Conservation (phyloP, 2,888 invertebrate species). For the Acronicta aceris region DNA sequence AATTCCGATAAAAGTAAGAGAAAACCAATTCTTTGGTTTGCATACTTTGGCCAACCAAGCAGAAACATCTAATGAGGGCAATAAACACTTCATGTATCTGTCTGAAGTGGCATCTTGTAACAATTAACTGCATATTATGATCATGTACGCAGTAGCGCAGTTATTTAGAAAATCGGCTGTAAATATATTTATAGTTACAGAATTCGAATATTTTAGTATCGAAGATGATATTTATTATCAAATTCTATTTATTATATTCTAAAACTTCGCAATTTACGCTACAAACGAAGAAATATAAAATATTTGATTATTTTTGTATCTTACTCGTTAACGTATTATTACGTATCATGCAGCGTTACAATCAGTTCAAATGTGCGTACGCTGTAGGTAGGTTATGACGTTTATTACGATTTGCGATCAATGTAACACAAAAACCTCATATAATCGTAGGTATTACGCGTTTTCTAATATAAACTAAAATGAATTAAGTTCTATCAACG, state of each 20-base stretch:
- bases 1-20: neutral
- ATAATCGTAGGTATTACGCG: conserved; percentile 20
- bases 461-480: conserved; percentile 34
- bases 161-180: too few species aligned
- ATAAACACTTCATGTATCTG: conserved; percentile 15
- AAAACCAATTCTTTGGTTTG: conserved; percentile 56
- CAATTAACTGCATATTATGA: conserved; percentile 1
- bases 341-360: conserved; percentile 5
- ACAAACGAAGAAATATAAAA: too few species aligned
- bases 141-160: neutral
- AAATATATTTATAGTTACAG: too few species aligned
- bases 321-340: neutral
- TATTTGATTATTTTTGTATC: neutral
- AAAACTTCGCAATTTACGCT: too few species aligned
- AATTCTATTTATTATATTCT: too few species aligned
- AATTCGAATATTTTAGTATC: too few species aligned
- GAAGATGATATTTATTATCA: too few species aligned
- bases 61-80: conserved; percentile 50
- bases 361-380: neutral
- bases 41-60: conserved; percentile 63
- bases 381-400: conserved; percentile 3
- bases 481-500: conserved; percentile 18
- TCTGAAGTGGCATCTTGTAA: neutral
- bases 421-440: conserved; percentile 2
- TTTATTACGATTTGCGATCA: conserved; percentile 4